These are phyloP conservation scores for Athripsodes cinereus DNA, from an alignment of 2,888 invertebrate species.

Conservation along the genomic window DNA sequence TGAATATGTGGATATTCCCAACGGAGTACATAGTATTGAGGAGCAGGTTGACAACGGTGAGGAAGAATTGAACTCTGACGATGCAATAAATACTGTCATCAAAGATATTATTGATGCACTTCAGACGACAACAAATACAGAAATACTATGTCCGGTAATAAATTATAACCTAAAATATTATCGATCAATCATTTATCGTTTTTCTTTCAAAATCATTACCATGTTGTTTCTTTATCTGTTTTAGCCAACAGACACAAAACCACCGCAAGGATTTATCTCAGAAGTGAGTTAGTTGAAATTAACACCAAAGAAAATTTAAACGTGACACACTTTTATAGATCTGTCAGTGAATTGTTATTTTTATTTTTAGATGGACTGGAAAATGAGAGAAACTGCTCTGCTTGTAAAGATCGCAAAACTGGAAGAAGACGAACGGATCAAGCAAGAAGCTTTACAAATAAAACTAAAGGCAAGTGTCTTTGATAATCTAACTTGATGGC, in stretches of 20 bases:
- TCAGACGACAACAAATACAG: background rate
- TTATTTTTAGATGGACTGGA: slow-evolving; percentile 39
- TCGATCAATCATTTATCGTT: too few relatives aligned
- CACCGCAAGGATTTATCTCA: background rate
- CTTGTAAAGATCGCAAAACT: slow-evolving; percentile 42
- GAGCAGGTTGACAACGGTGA: background rate
- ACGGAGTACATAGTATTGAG: too few relatives aligned
- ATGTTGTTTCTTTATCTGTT: too few relatives aligned
- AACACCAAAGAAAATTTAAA: too few relatives aligned
- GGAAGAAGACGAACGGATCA: slow-evolving; percentile 35
- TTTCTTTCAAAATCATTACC: too few relatives aligned
- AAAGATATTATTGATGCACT: slow-evolving; percentile 2
- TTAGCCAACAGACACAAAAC: background rate
- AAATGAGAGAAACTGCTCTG: slow-evolving; percentile 40
- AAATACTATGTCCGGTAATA: background rate
- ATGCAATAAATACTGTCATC: slow-evolving; percentile 1
- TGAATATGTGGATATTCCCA: too few relatives aligned
- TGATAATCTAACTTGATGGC: background rate
- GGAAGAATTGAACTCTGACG: background rate
- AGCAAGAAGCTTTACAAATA: slow-evolving; percentile 36
- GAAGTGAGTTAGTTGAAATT: background rate
- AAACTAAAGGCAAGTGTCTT: slow-evolving; percentile 34
- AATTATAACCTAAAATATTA: too few relatives aligned
- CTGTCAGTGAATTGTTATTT: too few relatives aligned
- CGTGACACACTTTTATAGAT: too few relatives aligned